Conservation (phyloP, 92 coral and sea anemone species). For the Virgularia gustaviana region DNA sequence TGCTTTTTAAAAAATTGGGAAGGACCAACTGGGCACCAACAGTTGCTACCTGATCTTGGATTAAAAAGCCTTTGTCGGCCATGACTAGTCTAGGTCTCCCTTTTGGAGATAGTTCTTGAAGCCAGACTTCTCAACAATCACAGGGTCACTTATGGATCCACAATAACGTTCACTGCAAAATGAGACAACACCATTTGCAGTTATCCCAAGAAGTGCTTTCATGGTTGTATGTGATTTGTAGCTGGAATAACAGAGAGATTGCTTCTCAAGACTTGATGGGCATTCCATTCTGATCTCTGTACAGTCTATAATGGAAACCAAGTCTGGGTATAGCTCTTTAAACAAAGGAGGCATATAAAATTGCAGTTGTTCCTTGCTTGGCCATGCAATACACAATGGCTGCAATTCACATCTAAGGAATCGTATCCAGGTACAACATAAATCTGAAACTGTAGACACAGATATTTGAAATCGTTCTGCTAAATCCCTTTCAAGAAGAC, state of each 20-base stretch:
- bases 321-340: constrained; percentile 9
- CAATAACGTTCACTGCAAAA: constrained; percentile 8
- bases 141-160: constrained; percentile 22
- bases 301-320: constrained; percentile 24
- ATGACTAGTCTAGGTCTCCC: constrained; percentile 38
- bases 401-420: constrained; percentile 17
- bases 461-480: constrained; percentile 14
- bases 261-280: constrained; percentile 37
- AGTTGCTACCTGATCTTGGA: constrained; percentile 51
- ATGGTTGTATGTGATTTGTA: constrained; percentile 25
- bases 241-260: constrained; percentile 17
- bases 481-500: background rate
- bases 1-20: constrained; percentile 36
- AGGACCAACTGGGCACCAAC: constrained; percentile 47
- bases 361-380: background rate
- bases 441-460: constrained; percentile 5
- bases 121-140: constrained; percentile 44
- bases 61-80: constrained; percentile 59
- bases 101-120: constrained; percentile 19
- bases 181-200: constrained; percentile 32
- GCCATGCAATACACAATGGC: constrained; percentile 18
- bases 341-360: constrained; percentile 13
- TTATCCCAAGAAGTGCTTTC: constrained; percentile 32
- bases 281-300: constrained; percentile 32
- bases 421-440: constrained; percentile 10